A percentile compares a stretch with the other conserved stretches of the same genome.
Evolutionary conservation across 2,113 vertebrate genomes (phyloP).

Genomic region (Trichomycterus rosablanca): DNA sequence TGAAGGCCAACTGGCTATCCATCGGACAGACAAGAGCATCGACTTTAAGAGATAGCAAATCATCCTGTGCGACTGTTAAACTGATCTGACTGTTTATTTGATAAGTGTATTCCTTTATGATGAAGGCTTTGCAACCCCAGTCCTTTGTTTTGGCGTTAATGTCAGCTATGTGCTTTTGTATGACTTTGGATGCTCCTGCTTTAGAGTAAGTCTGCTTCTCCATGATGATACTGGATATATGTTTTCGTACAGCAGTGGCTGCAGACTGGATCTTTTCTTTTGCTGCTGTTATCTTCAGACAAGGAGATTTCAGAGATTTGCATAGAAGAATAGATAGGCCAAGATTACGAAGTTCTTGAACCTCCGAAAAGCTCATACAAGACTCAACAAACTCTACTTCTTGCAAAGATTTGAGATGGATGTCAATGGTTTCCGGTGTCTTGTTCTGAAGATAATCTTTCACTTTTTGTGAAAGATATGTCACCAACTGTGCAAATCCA

Average conservation of each 20-base stretch:
- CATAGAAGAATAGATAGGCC: conserved; percentile 22
- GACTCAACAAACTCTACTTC: conserved; percentile 46
- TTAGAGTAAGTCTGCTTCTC: conserved; percentile 42
- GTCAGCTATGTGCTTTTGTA: conserved; percentile 41
- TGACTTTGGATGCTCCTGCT: conserved; percentile 50
- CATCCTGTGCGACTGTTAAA: conserved; percentile 28
- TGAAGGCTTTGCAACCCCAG: conserved; percentile 36
- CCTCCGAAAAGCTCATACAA: conserved; percentile 40
- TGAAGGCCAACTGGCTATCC: conserved; percentile 24
- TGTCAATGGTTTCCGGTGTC: conserved; percentile 27
- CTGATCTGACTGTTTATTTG: conserved; percentile 19
- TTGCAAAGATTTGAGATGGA: conserved; percentile 36
- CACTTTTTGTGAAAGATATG: conserved; percentile 41
- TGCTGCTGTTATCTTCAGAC: conserved; percentile 44
- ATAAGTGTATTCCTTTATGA: conserved; percentile 32
- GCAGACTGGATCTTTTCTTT: conserved; percentile 45
- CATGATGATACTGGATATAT: conserved; percentile 23
- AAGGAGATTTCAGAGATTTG: conserved; percentile 12
- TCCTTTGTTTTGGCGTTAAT: conserved; percentile 42
- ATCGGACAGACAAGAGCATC: conserved; percentile 44
- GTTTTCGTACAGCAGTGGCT: conserved; percentile 19
- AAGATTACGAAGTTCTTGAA: conserved; percentile 39
- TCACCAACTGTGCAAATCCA: conserved; percentile 45
- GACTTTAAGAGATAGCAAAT: conserved; percentile 29
- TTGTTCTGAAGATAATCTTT: conserved; percentile 48